Base-by-base conservation (phyloP, 2,797 vertebrate genomes). In the Helarctos malayanus region DNA sequence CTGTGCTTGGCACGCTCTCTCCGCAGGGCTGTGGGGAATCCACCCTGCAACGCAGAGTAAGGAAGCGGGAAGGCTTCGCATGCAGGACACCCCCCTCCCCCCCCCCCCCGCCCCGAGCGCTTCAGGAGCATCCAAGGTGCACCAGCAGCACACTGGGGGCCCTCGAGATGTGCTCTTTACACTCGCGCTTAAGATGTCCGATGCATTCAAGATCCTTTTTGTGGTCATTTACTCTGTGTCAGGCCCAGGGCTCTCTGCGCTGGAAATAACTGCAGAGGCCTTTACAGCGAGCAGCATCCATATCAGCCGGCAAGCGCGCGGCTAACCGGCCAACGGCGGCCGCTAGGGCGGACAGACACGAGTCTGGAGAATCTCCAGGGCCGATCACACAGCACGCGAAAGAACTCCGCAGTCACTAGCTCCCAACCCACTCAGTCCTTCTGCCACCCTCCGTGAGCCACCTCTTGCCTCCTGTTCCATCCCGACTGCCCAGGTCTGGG, bases 231-330 rank as follows among this genome's bases (percentile, higher is more conserved):
- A 61, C 35, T 79, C 14, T 52, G 23, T 59, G 76, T 49, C 61
- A 86, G 23, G 29, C n/a, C 38, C 84, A 83, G 56, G 57, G 16
- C 56, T 92, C 83, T 73, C 29, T 16, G 57, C 7, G 78, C 86
- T 75, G 13, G 86, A 88, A 87, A 49, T 73, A 87, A 83, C 47
- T 47, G n/a, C 81, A 75, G 78, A 78, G 32, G 38, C 23, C 56
- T 84, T 65, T 41, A 95, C 52, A 52, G 73, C 61, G 19, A 23
- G 63, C 21, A 83, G 13, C 23, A 61, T n/a, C 83, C 71, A 18
- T 2, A 10, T 35, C 7, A 79, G 49, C 38, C 10, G 27, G 79
- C 81, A 80, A 90, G 65, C 8, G 18, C 16, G 29, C 10, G 15
- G 47, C 56, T 92, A 49, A 41, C 6, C 13, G 38, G 57, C 68